Base-by-base conservation (phyloP, 1,140 invertebrate species). In the Micrasema longulum region DNA sequence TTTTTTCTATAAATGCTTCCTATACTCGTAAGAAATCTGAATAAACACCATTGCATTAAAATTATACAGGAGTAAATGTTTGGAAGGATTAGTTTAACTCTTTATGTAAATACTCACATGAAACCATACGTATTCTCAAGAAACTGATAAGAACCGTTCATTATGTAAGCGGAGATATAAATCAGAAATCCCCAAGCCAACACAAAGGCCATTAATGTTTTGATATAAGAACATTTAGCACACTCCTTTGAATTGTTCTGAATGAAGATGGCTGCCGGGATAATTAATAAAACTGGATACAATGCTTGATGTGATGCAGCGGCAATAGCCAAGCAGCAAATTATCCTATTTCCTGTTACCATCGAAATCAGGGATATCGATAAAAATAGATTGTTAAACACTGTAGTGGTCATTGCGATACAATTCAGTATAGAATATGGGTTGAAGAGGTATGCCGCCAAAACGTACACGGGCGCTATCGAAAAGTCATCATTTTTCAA, bases 391-490 rank as follows among this genome's bases (percentile, higher is more conserved):
- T 99, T 99, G 65, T 92, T 91, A 74, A 99, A 91, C 9, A 96
- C 92, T 12, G 94, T 95, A 4, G 96, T 97, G 0, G 96, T 97
- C 79, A 92, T 89, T 35, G 92, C 95, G n/a, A 93, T 90, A 86
- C 96, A 99, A 74, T 93, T 95, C 12, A 96, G 84, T 48, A 99
- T 88, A 35, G 92, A 92, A 79, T 96, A 96, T 0, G 97, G 97
- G 85, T 97, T 98, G 72, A 98, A 94, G 9, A 98, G 86, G 85
- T 97, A 97, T 0, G 93, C 92, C 65, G 91, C 89, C 72, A 90
- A 81, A 0, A 95, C 92, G 79, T 91, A 91, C 41, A 91, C 80
- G 4, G 90, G 85, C 41, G 88, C 84, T 70, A 85, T 83, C 41
- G 82, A 76, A 31, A 88, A 80, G 74, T 91, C 87, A 1, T 81